Percentiles rank a stretch among this genome's conserved stretches.
Conservation (phyloP, 2,113 vertebrate genomes). For the Mobula hypostoma region DNA sequence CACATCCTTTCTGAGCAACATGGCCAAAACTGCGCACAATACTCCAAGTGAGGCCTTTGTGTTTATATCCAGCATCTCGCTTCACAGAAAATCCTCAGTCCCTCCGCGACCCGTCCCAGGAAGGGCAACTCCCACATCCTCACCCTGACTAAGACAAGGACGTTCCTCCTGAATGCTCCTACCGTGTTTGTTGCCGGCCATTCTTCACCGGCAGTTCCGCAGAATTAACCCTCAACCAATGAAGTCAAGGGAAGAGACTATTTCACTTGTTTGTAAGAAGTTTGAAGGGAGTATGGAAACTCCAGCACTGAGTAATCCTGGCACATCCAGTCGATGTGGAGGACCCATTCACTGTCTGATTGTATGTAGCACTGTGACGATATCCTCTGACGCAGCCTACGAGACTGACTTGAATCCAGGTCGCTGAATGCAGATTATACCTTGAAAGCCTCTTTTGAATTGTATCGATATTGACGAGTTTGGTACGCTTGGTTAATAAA, state of each 20-base stretch:
- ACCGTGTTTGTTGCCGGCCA: neutral
- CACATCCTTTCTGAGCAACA: no score
- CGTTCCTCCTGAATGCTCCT: no score
- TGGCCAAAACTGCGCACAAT: no score
- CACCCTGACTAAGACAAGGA: neutral
- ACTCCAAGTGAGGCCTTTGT: neutral
- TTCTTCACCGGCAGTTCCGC: neutral
- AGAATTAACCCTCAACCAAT: neutral
- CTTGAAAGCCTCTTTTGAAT: neutral
- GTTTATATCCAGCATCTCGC: neutral
- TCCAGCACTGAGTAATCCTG: neutral
- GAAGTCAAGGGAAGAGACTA: neutral
- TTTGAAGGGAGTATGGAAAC: no score
- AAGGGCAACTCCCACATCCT: neutral
- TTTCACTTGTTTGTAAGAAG: neutral
- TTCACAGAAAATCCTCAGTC: neutral
- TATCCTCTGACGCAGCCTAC: neutral
- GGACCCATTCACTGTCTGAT: neutral
- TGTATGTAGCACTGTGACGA: neutral
- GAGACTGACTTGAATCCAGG: conserved; percentile 12
- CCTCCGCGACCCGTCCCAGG: neutral
- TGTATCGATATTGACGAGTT: neutral
- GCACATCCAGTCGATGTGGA: neutral
- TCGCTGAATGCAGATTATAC: neutral
- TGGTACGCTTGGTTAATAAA: conserved; percentile 12